Base-by-base conservation (phyloP, 2,113 vertebrate genomes). In the Brachyistius frenatus region DNA sequence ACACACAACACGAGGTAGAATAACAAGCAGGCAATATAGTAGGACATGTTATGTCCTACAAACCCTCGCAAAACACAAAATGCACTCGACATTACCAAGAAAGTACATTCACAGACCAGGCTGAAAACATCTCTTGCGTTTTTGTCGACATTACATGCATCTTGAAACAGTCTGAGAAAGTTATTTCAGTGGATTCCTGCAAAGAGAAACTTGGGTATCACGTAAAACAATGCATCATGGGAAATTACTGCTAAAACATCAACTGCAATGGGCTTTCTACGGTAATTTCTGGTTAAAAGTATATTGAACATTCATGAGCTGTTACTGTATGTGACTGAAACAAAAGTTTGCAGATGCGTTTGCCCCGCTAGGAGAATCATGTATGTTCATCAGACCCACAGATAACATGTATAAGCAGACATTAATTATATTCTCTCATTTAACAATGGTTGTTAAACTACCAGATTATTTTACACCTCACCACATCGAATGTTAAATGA, bases 221-320 rank as follows among this genome's bases (percentile, higher is more conserved):
- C 10, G 2, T 31, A 44, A 16, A 71, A 55, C 39, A 73, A 9
- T 23, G 23, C 23, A 23, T 23, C 52, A 14, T 66, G 15, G 31
- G 13, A 49, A 55, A 15, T 41, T 3, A 61, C 2, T 67, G 5
- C 23, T 9, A 54, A 23, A 1, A 55, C 13, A 5, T 14, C 5
- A 14, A 39, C 32, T 49, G 32, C 39, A 39, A 49, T 39, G 23
- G 63, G 36, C 13, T 47, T 47, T 16, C 15, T 10, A 6, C 32
- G 64, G 7, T 44, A 23, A 55, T 76, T 41, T 66, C 2, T 44
- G 41, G 41, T 44, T 44, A 44, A 44, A 44, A 44, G 11, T 31
- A 16, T 23, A 30, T 33, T 70, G 2, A 76, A 61, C 37, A 49
- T 23, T 72, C 41, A 77, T 58, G 15, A 47, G 37, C 7, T 52